These are phyloP conservation scores for Anoura caudifer DNA, from an alignment of 2,113 vertebrate species.

Conservation along the genomic window DNA sequence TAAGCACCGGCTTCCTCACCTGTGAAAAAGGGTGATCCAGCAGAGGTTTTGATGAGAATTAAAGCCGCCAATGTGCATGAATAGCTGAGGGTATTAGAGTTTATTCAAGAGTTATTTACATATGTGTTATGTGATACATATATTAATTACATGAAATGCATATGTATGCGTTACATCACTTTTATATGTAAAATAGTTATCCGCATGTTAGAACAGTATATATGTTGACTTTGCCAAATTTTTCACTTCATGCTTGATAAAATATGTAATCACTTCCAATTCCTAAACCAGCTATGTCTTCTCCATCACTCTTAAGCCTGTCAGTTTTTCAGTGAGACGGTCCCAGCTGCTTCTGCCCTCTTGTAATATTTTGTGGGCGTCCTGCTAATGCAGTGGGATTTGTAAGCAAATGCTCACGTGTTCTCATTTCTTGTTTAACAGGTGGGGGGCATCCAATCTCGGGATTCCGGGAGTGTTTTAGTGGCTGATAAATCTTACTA, in stretches of 20 bases:
- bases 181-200: background rate
- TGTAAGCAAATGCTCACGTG: constrained; percentile 70
- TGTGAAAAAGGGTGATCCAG: background rate
- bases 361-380: background rate
- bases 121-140: background rate
- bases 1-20: background rate
- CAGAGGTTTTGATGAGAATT: background rate
- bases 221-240: constrained; percentile 5
- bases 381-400: constrained; percentile 62
- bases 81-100: background rate
- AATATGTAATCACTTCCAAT: background rate
- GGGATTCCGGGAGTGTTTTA: constrained; percentile 74
- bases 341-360: background rate
- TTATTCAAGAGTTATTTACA: background rate
- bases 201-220: background rate
- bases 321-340: background rate
- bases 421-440: constrained; percentile 74
- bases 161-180: background rate
- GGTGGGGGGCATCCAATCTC: constrained; percentile 75
- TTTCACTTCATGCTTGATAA: background rate
- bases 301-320: background rate
- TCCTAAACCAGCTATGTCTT: background rate
- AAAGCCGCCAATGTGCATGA: background rate
- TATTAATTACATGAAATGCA: background rate
- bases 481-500: constrained; percentile 51